Percentiles rank a stretch among this genome's conserved stretches.
These are phyloP conservation scores for Apodemus agrarius DNA, from an alignment of 2,797 vertebrate genomes.

Conservation along the genomic window DNA sequence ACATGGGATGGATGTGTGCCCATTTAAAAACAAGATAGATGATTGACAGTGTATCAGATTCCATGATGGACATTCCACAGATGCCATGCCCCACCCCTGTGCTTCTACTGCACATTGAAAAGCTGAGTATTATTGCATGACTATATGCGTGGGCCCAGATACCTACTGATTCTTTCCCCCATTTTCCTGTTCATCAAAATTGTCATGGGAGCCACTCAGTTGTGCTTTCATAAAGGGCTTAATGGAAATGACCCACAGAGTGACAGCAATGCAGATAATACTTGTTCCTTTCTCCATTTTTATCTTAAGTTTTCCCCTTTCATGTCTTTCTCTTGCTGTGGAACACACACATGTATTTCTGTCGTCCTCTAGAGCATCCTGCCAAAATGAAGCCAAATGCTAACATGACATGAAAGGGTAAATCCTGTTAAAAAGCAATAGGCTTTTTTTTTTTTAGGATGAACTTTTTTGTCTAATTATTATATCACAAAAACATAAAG, in stretches of 20 bases:
- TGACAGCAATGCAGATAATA: background rate
- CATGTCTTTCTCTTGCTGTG: background rate
- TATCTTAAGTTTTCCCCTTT: background rate
- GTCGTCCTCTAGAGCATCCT: background rate
- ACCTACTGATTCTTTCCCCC: rapidly evolving
- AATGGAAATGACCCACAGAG: background rate
- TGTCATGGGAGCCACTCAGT: background rate
- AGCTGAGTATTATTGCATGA: background rate
- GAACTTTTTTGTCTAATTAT: conserved; percentile 49
- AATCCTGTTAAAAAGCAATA: background rate
- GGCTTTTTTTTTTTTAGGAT: background rate
- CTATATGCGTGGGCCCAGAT: background rate
- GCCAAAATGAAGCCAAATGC: background rate
- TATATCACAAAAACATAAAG: conserved; percentile 37
- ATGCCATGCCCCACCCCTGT: background rate
- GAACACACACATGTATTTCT: background rate
- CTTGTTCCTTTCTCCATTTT: background rate
- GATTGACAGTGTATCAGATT: background rate
- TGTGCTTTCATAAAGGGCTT: background rate
- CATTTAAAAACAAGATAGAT: background rate
- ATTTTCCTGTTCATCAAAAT: background rate
- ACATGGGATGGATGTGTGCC: no score
- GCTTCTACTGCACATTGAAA: background rate
- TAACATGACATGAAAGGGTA: background rate
- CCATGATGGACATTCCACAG: background rate